Percentiles rank a stretch among this genome's conserved stretches.
These are phyloP conservation scores for Hydrozoanthus tunicans DNA, from an alignment of 64 coral and sea anemone genomes.

Conservation along the genomic window DNA sequence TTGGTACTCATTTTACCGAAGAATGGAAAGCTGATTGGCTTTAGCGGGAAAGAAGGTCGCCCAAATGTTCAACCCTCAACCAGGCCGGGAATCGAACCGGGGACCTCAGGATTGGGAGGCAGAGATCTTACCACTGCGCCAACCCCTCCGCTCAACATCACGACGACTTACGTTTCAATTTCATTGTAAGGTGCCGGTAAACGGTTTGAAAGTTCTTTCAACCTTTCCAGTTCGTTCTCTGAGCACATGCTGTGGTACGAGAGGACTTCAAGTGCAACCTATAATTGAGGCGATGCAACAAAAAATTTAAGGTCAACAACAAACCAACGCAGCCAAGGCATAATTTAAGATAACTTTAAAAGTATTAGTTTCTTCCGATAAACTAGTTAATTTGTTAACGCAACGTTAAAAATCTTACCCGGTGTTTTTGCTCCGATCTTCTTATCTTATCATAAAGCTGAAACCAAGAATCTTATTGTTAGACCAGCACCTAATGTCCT, in stretches of 20 bases:
- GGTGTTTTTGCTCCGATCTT: slow-evolving; percentile 96
- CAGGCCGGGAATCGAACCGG: too few species aligned
- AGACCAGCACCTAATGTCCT: background rate
- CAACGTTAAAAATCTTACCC: slow-evolving; percentile 49
- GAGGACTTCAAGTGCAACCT: slow-evolving; percentile 94
- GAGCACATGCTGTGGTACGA: slow-evolving; percentile 99
- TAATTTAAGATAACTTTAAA: too few species aligned
- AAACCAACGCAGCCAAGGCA: too few species aligned
- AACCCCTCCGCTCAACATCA: background rate
- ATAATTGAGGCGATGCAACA: background rate
- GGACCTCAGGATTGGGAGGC: too few species aligned
- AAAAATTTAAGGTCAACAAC: too few species aligned
- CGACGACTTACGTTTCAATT: slow-evolving; percentile 81
- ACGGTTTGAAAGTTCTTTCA: slow-evolving; percentile 60
- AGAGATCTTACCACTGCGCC: too few species aligned
- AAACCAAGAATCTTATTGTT: background rate
- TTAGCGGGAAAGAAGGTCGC: too few species aligned
- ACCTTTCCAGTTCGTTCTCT: slow-evolving; percentile 61
- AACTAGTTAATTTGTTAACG: background rate
- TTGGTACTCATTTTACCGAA: too few species aligned
- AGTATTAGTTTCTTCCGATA: too few species aligned
- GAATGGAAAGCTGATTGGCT: too few species aligned
- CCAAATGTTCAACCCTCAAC: too few species aligned
- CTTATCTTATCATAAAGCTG: slow-evolving; percentile 99
- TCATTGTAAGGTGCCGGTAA: slow-evolving; percentile 58